Base-by-base conservation (phyloP, 2,797 vertebrate genomes). In the Myotis findleyi region DNA sequence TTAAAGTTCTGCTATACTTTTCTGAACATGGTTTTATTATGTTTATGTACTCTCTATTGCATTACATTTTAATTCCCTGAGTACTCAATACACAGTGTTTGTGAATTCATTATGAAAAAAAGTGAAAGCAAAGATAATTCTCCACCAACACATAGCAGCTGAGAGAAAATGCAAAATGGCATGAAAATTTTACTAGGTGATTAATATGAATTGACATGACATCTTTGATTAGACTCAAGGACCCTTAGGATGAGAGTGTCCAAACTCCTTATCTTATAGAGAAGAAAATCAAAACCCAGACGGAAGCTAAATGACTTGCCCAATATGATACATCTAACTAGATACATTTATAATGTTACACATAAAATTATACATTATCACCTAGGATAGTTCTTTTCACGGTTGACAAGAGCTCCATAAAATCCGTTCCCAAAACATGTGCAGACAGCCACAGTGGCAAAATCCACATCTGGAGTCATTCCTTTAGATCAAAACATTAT, bases 31-130 rank as follows among this genome's bases (percentile, higher is more conserved):
- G 7, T 64, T 86, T 91, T 72, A 59, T 66, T 90, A 49, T 49
- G 75, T 96, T 95, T 89, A 81, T 89, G 44, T 68, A 84, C 75
- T 93, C 27, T 90, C 91, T 72, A 89, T 21, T 96, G 55, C 27
- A 73, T 80, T 86, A 87, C 21, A 94, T 83, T 86, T 84, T 87
- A 59, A 95, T 84, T 94, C 62, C 72, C 47, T 33, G 33, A 95
- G 27, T 87, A 91, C 66, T 83, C 91, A 86, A 59, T 6, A 86
- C 2, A 36, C 0, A 76, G n/a, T 44, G 44, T 59, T 80, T 71
- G 66, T 6, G 25, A 87, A 95, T 57, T 76, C 36, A 53, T 51
- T 90, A 64, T 9, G 25, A 71, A 77, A 95, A 95, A 84, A 92
- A 87, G n/a, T 55, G 30, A 85, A 96, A 89, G 51, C 91, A 91